Evolutionary conservation across 2,797 vertebrate genomes (phyloP).

Genomic region (Xyrichtys novacula): DNA sequence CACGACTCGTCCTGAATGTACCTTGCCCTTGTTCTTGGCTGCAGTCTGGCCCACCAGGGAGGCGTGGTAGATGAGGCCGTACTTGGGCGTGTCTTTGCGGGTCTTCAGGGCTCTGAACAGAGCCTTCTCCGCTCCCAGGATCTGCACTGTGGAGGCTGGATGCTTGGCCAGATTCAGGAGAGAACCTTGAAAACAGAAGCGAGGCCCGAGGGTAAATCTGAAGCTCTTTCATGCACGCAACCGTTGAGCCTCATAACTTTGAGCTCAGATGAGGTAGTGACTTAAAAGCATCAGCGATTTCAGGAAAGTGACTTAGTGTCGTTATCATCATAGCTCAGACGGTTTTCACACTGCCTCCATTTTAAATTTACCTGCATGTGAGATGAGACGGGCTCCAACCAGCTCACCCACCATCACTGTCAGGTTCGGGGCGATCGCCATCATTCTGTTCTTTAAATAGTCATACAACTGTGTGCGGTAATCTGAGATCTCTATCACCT

Average conservation of each 20-base stretch:
- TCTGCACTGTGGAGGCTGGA: slow-evolving; percentile 97
- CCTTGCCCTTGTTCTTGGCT: slow-evolving; percentile 98
- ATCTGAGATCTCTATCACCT: slow-evolving; percentile 98
- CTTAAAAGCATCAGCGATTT: slow-evolving; percentile 82
- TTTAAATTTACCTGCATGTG: slow-evolving; percentile 90
- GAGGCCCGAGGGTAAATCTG: background rate
- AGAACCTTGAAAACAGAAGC: slow-evolving; percentile 84
- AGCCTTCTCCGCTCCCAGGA: slow-evolving; percentile 97
- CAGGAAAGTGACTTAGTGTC: slow-evolving; percentile 74
- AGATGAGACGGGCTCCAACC: slow-evolving; percentile 96
- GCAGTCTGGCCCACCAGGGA: slow-evolving; percentile 96
- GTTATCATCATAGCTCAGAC: slow-evolving; percentile 76
- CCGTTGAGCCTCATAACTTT: accelerated
- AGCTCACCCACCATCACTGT: slow-evolving; percentile 97
- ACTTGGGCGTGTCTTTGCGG: slow-evolving; percentile 95
- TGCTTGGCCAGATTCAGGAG: slow-evolving; percentile 98
- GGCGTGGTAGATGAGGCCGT: slow-evolving; percentile 98
- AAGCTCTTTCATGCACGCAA: accelerated
- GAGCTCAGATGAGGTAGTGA: slow-evolving; percentile 98
- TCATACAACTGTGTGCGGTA: slow-evolving; percentile 96
- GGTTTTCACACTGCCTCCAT: accelerated
- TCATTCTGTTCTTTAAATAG: slow-evolving; percentile 99
- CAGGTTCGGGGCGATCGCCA: slow-evolving; percentile 97
- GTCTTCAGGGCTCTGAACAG: slow-evolving; percentile 97
- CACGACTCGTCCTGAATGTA: slow-evolving; percentile 53